Percentiles rank a stretch among this genome's conserved stretches.
phyloP scores from a whole-genome alignment of 2,797 vertebrate species.

The Neoniphon sammara region DNA sequence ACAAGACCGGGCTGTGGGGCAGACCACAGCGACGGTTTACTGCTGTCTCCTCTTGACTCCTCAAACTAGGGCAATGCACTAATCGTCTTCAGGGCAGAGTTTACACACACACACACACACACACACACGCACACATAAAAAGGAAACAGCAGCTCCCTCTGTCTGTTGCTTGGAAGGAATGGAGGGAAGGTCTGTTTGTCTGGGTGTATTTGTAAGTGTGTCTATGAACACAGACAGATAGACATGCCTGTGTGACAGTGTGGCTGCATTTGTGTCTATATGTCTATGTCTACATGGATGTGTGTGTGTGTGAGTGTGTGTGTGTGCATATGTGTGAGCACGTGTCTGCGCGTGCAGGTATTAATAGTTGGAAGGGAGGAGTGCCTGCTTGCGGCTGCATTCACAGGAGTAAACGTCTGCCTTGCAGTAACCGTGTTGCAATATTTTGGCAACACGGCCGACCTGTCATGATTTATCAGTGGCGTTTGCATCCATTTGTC shows the following conservation, averaged over 20 bases:
- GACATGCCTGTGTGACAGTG: not conserved
- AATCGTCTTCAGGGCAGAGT: conserved; percentile 37
- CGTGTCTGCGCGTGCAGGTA: not conserved
- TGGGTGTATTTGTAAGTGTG: no score
- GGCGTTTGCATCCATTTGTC: conserved; percentile 25
- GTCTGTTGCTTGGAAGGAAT: no score
- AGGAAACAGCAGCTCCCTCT: no score
- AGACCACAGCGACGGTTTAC: conserved; percentile 58
- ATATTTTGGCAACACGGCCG: conserved; percentile 39
- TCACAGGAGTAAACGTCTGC: conserved; percentile 26
- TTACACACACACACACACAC: conserved; percentile 25
- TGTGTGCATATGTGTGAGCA: not conserved
- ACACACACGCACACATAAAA: conserved; percentile 5
- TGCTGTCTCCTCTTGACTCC: conserved; percentile 43
- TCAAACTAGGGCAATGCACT: conserved; percentile 20
- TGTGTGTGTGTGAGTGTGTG: not conserved
- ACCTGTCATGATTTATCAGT: conserved; percentile 8
- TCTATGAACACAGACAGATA: no score
- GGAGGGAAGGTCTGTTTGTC: no score
- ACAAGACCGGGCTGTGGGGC: conserved; percentile 52
- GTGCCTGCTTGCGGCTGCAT: conserved; percentile 27
- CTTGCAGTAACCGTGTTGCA: conserved; percentile 13
- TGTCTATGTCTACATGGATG: not conserved
- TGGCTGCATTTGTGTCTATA: not conserved
- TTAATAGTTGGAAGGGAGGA: no score